A percentile compares a stretch with the other conserved stretches of the same genome.
These are phyloP conservation scores for Cheilosia vulpina DNA, from an alignment of 2,888 invertebrate genomes.

Conservation along the genomic window DNA sequence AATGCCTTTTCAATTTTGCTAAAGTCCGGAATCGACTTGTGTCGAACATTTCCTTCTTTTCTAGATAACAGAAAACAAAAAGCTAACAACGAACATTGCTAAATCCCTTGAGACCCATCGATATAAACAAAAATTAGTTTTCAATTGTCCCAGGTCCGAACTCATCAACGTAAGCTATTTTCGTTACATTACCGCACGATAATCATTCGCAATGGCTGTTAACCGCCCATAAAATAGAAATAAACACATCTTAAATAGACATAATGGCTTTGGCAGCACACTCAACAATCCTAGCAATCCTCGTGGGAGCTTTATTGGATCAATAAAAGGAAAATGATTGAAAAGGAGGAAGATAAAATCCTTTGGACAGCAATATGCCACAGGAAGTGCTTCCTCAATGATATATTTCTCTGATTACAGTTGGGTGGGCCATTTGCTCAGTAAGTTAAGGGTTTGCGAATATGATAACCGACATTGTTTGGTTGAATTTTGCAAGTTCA, in stretches of 20 bases:
- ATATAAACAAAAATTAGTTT: constrained; percentile 9
- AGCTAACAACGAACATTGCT: neutral
- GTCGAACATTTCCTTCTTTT: no score
- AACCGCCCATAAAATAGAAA: constrained; percentile 49
- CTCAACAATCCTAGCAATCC: constrained; percentile 38
- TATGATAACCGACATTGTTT: neutral
- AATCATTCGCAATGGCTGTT: constrained; percentile 41
- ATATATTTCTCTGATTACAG: constrained; percentile 14
- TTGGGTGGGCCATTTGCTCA: no score
- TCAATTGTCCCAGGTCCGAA: neutral
- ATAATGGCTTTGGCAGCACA: constrained; percentile 39
- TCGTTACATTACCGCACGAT: constrained; percentile 23
- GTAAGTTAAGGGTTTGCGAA: neutral
- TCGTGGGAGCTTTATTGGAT: constrained; percentile 47
- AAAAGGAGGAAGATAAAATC: neutral
- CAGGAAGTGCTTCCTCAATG: neutral
- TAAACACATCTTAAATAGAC: constrained; percentile 59
- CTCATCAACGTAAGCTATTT: constrained; percentile 11
- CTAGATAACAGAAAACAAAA: neutral
- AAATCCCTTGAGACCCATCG: neutral
- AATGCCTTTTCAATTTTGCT: no score
- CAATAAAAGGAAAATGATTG: constrained; percentile 39
- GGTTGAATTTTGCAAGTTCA: no score
- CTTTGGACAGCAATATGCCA: constrained; percentile 9
- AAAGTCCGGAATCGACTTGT: no score